Evolutionary conservation across 2,888 invertebrate species (phyloP).

Genomic region (Rhagium mordax): DNA sequence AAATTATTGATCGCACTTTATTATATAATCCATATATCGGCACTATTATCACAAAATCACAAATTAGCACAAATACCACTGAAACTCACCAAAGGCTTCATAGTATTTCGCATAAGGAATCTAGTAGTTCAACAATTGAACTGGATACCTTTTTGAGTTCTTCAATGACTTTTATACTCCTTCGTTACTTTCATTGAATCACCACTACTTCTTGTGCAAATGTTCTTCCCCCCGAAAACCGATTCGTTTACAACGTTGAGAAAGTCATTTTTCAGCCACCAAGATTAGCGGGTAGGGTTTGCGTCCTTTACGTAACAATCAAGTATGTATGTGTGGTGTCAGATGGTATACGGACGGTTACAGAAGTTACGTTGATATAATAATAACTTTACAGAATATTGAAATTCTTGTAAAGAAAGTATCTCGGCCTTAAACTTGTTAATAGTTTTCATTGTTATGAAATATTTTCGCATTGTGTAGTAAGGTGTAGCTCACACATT

Average conservation of each 20-base stretch:
- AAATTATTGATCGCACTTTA: constrained; percentile 11
- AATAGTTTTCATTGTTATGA: constrained; percentile 37
- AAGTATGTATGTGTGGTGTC: constrained; percentile 53
- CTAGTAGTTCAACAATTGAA: constrained; percentile 67
- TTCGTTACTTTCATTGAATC: constrained; percentile 73
- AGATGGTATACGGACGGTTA: constrained; percentile 52
- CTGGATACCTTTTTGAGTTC: constrained; percentile 73
- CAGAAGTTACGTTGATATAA: constrained; percentile 36
- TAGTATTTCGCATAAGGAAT: constrained; percentile 61
- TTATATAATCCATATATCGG: constrained; percentile 10
- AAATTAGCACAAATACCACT: constrained; percentile 26
- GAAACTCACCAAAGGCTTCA: constrained; percentile 74
- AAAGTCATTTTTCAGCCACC: constrained; percentile 63
- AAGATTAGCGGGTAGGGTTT: constrained; percentile 40
- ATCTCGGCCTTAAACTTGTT: constrained; percentile 59
- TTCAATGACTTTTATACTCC: constrained; percentile 74
- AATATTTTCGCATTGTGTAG: constrained; percentile 30
- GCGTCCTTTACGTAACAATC: constrained; percentile 67
- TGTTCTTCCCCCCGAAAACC: constrained; percentile 61
- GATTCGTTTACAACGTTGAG: constrained; percentile 61
- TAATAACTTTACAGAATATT: constrained; percentile 40
- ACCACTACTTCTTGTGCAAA: constrained; percentile 66
- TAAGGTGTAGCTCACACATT: constrained; percentile 27
- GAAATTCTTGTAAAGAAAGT: constrained; percentile 50
- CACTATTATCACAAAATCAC: constrained; percentile 29